phyloP scores from a whole-genome alignment of 2,113 vertebrate genomes.

The Rissa tridactyla region DNA sequence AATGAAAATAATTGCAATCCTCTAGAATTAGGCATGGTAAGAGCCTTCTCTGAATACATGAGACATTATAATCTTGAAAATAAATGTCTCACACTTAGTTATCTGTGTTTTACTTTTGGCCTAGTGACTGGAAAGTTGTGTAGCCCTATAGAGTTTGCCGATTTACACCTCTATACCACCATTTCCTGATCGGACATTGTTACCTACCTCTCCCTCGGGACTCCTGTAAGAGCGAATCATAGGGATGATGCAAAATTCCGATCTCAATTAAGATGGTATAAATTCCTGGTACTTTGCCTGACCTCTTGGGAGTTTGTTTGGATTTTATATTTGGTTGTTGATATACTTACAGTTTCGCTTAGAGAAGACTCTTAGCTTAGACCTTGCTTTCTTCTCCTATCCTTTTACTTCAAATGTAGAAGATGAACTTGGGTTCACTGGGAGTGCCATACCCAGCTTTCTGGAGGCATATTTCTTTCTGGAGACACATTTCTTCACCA shows the following conservation, averaged over 20 bases:
- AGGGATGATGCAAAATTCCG: neutral
- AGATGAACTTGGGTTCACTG: neutral
- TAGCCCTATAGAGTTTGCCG: neutral
- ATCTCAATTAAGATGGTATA: neutral
- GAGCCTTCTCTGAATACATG: neutral
- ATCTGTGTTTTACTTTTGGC: neutral
- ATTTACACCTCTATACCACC: neutral
- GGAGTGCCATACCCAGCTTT: neutral
- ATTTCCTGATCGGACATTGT: neutral
- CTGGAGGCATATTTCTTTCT: neutral
- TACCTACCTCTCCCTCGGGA: neutral
- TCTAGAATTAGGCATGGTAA: neutral
- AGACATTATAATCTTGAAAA: neutral
- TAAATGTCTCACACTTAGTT: neutral
- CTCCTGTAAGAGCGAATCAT: neutral
- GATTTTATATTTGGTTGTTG: neutral
- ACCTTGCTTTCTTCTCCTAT: neutral
- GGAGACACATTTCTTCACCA: neutral
- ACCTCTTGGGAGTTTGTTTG: neutral
- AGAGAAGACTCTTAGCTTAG: neutral
- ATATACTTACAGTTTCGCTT: neutral
- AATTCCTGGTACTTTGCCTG: neutral
- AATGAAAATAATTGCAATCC: neutral
- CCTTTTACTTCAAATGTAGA: neutral
- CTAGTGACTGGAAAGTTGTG: neutral